Percentiles rank a stretch among this genome's conserved stretches.
These are phyloP conservation scores for Drosophila prostipennis DNA, from an alignment of 2,888 invertebrate species.

Conservation along the genomic window DNA sequence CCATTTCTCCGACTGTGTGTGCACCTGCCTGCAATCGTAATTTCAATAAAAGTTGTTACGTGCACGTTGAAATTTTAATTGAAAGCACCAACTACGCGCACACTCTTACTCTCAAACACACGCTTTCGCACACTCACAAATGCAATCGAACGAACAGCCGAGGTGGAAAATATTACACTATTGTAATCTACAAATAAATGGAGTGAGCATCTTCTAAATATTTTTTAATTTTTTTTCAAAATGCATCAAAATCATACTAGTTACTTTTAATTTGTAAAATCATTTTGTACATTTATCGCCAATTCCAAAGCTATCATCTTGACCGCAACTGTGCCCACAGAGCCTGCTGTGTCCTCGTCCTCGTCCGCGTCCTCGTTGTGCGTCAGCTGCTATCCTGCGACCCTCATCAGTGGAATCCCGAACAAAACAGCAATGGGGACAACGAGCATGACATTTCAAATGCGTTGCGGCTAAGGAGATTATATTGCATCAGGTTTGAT, in stretches of 20 bases:
- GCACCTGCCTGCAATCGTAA: constrained; percentile 68
- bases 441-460: constrained; percentile 45
- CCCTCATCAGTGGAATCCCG: constrained; percentile 63
- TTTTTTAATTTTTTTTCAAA: no score
- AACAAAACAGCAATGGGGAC: constrained; percentile 57
- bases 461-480: constrained; percentile 51
- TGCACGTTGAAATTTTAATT: constrained; percentile 80
- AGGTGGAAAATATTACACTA: not conserved
- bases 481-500: constrained; percentile 38
- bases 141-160: constrained; percentile 2
- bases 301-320: not conserved
- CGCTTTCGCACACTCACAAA: constrained; percentile 13
- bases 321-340: constrained; percentile 3
- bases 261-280: no score
- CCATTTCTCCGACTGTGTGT: constrained; percentile 33
- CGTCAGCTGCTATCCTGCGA: constrained; percentile 57
- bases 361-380: constrained; percentile 49
- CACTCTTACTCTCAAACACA: constrained; percentile 21
- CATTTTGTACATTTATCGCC: no score
- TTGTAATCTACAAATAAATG: not conserved
- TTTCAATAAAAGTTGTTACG: constrained; percentile 81
- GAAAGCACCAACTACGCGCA: constrained; percentile 68
- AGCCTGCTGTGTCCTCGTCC: constrained; percentile 22
- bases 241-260: no score
- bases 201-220: no score